phyloP scores from a whole-genome alignment of 37 sponge, comb jelly and placozoan species.

The Halichondria panicea region DNA sequence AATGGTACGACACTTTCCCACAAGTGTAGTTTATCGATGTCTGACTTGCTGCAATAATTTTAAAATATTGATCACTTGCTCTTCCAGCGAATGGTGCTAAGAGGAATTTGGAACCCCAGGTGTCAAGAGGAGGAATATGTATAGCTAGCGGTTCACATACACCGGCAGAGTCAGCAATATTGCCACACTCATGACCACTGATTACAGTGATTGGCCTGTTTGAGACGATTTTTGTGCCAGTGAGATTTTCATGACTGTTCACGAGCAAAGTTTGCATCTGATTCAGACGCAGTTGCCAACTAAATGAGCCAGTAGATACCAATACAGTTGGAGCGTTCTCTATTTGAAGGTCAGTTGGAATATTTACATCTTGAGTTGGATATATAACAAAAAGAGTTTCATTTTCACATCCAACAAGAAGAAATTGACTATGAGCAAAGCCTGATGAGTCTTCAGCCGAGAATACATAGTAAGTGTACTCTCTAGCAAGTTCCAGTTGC shows the following conservation, averaged over 20 bases:
- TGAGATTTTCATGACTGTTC: conserved; percentile 3
- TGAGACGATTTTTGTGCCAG: conserved; percentile 14
- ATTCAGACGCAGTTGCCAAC: conserved; percentile 1
- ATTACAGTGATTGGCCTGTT: conserved; percentile 13
- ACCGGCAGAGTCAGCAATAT: neutral
- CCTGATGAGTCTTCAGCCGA: neutral
- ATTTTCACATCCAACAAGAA: conserved; percentile 23
- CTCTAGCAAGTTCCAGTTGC: neutral
- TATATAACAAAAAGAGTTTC: neutral
- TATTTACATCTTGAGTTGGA: neutral
- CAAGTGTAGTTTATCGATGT: too few relatives aligned
- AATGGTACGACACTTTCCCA: too few relatives aligned
- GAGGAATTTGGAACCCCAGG: too few relatives aligned
- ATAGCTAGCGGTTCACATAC: too few relatives aligned
- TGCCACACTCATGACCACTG: conserved; percentile 26
- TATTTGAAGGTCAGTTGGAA: conserved; percentile 9
- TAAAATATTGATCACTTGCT: too few relatives aligned
- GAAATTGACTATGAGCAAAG: conserved; percentile 1
- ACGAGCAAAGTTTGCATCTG: conserved; percentile 4
- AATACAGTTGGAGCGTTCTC: neutral
- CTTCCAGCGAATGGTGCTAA: too few relatives aligned
- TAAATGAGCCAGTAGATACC: neutral
- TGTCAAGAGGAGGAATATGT: too few relatives aligned
- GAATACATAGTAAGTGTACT: neutral
- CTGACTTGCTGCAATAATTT: too few relatives aligned